phyloP scores from a whole-genome alignment of 2,888 invertebrate species.

The Azorinus chamasolen region DNA sequence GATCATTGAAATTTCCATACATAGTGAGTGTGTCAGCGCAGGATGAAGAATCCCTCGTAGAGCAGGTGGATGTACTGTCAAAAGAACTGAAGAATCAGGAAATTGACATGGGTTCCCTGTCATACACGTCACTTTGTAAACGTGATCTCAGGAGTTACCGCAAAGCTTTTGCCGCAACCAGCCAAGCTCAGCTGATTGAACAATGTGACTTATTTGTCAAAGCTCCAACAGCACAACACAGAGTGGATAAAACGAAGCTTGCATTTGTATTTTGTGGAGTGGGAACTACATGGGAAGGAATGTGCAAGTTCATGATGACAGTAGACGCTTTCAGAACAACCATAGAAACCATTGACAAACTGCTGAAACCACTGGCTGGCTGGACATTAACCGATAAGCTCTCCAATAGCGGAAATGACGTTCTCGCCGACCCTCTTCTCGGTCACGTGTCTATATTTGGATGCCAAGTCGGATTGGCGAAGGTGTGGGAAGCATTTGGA shows the following conservation, averaged over 20 bases:
- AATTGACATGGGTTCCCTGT: not conserved
- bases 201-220: too few species aligned
- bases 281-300: constrained; percentile 68
- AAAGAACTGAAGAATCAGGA: not conserved
- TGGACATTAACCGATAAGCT: constrained; percentile 54
- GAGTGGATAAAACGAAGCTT: constrained; percentile 3
- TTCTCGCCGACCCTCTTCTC: constrained; percentile 51
- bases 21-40: constrained; percentile 3
- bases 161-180: constrained; percentile 30
- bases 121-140: constrained; percentile 61
- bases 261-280: constrained; percentile 74
- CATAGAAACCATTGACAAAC: constrained; percentile 50
- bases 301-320: constrained; percentile 60
- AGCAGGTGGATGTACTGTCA: not conserved
- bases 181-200: too few species aligned
- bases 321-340: constrained; percentile 42
- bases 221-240: too few species aligned
- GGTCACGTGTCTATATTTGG: constrained; percentile 73
- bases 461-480: constrained; percentile 64
- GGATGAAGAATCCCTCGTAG: not conserved
- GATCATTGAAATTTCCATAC: not conserved
- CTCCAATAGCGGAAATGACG: constrained; percentile 11
- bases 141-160: constrained; percentile 60
- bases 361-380: constrained; percentile 26
- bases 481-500: constrained; percentile 64